Conservation (phyloP, 2,113 vertebrate genomes). For the Centropus bengalensis region DNA sequence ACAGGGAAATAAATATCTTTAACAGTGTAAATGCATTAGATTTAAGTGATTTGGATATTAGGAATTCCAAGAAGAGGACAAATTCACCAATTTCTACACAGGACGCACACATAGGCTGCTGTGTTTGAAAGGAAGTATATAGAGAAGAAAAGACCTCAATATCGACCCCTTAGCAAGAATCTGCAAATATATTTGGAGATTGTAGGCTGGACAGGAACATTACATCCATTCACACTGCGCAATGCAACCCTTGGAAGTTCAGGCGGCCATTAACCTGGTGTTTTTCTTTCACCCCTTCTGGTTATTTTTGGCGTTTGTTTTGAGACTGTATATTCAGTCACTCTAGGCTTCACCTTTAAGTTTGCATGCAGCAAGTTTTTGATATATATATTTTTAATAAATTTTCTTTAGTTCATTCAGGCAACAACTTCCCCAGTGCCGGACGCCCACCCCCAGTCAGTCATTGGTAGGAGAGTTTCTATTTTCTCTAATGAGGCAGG, state of each 20-base stretch:
- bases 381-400: neutral
- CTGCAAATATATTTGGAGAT: neutral
- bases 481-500: neutral
- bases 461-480: neutral
- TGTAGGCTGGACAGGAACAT: neutral
- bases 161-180: neutral
- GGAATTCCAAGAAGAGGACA: neutral
- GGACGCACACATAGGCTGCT: neutral
- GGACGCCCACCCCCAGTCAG: neutral
- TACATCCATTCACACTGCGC: neutral
- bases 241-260: neutral
- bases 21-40: neutral
- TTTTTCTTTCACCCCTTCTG: neutral
- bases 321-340: neutral
- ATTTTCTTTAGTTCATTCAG: neutral
- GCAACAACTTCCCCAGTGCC: neutral
- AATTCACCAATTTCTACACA: neutral
- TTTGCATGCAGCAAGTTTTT: neutral
- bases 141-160: neutral
- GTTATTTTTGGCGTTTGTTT: neutral
- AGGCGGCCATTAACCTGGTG: neutral
- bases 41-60: neutral
- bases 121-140: neutral
- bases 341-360: neutral
- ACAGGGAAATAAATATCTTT: neutral